Conservation (phyloP, 1,140 invertebrate genomes). For the Eumaeus atala region DNA sequence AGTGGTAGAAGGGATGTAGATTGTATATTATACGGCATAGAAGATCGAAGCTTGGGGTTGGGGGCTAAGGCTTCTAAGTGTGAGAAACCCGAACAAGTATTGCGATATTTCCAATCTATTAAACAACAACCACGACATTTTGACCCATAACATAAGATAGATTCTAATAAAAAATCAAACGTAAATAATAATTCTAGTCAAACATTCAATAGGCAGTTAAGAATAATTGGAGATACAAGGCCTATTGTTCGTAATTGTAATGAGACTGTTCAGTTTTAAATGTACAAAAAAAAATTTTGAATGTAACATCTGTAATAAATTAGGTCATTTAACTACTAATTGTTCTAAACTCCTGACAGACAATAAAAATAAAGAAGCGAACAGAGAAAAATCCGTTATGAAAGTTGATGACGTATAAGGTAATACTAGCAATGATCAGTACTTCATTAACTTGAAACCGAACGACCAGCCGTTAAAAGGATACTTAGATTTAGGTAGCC, state of each 20-base stretch:
- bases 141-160: not conserved
- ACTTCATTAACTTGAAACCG: constrained; percentile 21
- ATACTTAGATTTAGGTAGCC: constrained; percentile 20
- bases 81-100: constrained; percentile 17
- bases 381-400: constrained; percentile 23
- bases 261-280: constrained; percentile 9
- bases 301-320: constrained; percentile 8
- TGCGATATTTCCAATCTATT: constrained; percentile 19
- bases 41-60: constrained; percentile 17
- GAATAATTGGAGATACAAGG: not conserved
- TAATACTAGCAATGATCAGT: constrained; percentile 18
- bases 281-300: constrained; percentile 7
- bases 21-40: constrained; percentile 23
- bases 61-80: constrained; percentile 24
- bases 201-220: not conserved
- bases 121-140: constrained; percentile 10
- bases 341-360: constrained; percentile 18
- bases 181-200: not conserved
- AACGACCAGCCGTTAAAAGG: constrained; percentile 15
- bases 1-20: constrained; percentile 21
- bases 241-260: constrained; percentile 14
- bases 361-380: not conserved
- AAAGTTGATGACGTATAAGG: constrained; percentile 14
- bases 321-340: constrained; percentile 18
- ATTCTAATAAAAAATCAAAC: not conserved